Base-by-base conservation (phyloP, 2,113 vertebrate genomes). In the Amblyopsis rosae region DNA sequence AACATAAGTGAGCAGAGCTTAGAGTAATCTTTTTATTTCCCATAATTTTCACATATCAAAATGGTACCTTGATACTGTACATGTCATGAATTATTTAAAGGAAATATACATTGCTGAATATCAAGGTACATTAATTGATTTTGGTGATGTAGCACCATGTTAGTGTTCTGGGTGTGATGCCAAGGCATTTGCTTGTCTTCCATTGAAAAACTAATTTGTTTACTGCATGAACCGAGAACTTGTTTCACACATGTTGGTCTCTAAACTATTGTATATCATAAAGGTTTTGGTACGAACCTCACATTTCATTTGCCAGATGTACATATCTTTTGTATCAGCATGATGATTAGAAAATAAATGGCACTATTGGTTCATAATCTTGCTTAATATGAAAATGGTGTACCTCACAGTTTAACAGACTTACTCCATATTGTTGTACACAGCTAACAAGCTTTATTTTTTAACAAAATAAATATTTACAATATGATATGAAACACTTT, bases 391-490 rank as follows among this genome's bases (percentile, higher is more conserved):
- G 19, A 62, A 16, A 6, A 12, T 35, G 8, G 9, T 0, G 3
- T 19, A 49, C 5, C 33, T 47, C 17, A 59, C 51, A 15, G 16
- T 9, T 12, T 9, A 9, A 12, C 57, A 59, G 51, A 9, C 2
- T 3, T 15, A 2, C 11, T 0, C 6, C 15, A 35, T 17, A 46
- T 15, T 47, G 35, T 67, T 48, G 1, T 17, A 15, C 85, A 85
- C 79, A 59, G 69, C 49, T 82, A 59, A 83, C 79, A 85, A 66
- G 76, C 73, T 88, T 90, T 86, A 83, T 82, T 90, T 83, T 83
- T 79, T 89, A 86, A 84, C 77, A 91, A 93, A 92, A 92, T 89
- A 91, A 87, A 91, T 89, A 89, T 89, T 72, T 86, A 87, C 85
- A 90, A 68, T 72, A 79, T 75, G 73, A 83, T 87, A 72, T 73